phyloP scores from a whole-genome alignment of 1,140 invertebrate genomes.

The Teleogryllus occipitalis region DNA sequence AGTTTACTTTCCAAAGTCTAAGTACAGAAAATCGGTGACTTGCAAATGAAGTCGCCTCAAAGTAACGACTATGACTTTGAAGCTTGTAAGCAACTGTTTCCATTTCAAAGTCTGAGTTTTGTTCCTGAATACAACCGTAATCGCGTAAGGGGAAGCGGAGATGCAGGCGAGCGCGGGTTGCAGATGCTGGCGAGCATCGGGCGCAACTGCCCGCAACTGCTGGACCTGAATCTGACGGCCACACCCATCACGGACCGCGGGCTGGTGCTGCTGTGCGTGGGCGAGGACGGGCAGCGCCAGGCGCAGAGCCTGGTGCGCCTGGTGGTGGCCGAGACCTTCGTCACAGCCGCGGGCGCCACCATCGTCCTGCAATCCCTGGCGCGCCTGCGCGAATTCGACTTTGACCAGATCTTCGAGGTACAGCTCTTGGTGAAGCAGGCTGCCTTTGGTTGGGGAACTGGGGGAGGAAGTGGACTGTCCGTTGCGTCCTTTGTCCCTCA shows the following conservation, averaged over 20 bases:
- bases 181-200: slow-evolving; percentile 27
- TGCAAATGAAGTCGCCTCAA: no score
- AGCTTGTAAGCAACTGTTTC: no score
- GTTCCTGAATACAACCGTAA: no score
- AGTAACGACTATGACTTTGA: no score
- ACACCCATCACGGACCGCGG: slow-evolving; percentile 33
- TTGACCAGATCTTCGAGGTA: slow-evolving; percentile 33
- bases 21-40: no score
- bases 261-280: slow-evolving; percentile 27
- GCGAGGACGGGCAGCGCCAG: slow-evolving; percentile 25
- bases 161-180: neutral
- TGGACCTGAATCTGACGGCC: slow-evolving; percentile 31
- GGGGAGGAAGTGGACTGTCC: no score
- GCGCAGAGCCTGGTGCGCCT: slow-evolving; percentile 29
- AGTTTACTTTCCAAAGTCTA: no score
- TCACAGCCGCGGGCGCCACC: slow-evolving; percentile 28
- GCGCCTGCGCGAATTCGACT: slow-evolving; percentile 31
- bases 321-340: slow-evolving; percentile 30
- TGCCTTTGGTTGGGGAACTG: no score
- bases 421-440: neutral
- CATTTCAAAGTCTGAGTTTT: no score
- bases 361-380: slow-evolving; percentile 29
- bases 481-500: no score
- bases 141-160: no score
- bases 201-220: slow-evolving; percentile 27